Evolutionary conservation across 2,113 vertebrate genomes (phyloP).

Genomic region (Chaetodon trifascialis): DNA sequence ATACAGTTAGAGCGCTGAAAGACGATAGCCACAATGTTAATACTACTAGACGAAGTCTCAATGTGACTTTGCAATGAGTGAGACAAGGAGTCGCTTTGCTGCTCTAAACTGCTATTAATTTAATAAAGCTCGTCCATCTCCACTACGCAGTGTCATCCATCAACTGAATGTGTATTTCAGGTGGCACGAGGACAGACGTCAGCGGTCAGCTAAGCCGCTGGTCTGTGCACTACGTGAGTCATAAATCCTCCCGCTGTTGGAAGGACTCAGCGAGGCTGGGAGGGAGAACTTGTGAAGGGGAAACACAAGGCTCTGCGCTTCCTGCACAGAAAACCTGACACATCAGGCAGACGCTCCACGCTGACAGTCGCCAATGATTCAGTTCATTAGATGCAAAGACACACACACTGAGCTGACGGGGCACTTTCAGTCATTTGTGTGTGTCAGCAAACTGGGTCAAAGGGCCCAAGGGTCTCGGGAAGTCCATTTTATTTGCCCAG

Average conservation of each 20-base stretch:
- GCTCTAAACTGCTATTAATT: not conserved
- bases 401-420: constrained; percentile 48
- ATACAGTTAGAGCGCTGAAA: not conserved
- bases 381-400: constrained; percentile 8
- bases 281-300: constrained; percentile 28
- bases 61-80: not conserved
- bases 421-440: constrained; percentile 44
- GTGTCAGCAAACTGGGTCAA: constrained; percentile 48
- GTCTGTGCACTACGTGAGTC: constrained; percentile 15
- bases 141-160: not conserved
- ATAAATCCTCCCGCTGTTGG: constrained; percentile 54
- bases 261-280: constrained; percentile 1
- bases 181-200: constrained; percentile 20
- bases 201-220: constrained; percentile 37
- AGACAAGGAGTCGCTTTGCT: not conserved
- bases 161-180: constrained; percentile 28
- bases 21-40: not conserved
- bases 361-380: constrained; percentile 41
- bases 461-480: constrained; percentile 36
- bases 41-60: not conserved
- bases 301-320: constrained; percentile 54
- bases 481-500: constrained; percentile 14
- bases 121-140: not conserved
- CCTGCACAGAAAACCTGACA: constrained; percentile 51
- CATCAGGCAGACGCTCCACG: constrained; percentile 13